A percentile compares a stretch with the other conserved stretches of the same genome.
Evolutionary conservation across 1,140 invertebrate genomes (phyloP).

Genomic region (Harlomillsia oculata): DNA sequence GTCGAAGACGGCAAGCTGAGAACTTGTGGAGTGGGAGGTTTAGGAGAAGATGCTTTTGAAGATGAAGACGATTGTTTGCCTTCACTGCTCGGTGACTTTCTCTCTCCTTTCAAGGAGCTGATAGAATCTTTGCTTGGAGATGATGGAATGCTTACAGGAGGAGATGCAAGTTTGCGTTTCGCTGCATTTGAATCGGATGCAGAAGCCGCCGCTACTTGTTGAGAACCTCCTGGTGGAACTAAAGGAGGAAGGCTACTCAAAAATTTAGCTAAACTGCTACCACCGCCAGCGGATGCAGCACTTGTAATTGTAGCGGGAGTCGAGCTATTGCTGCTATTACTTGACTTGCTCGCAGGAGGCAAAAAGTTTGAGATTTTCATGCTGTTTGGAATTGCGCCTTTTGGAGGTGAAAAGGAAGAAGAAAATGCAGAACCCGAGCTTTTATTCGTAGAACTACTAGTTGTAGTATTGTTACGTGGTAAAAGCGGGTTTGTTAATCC

Average conservation of each 20-base stretch:
- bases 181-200: background rate
- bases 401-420: background rate
- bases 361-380: slow-evolving; percentile 35
- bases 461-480: no score
- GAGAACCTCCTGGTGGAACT: background rate
- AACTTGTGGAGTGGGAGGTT: background rate
- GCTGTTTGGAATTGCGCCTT: slow-evolving; percentile 26
- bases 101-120: background rate
- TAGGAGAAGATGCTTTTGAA: no score
- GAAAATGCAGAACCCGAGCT: no score
- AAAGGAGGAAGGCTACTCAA: slow-evolving; percentile 12
- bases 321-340: background rate
- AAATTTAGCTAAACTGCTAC: slow-evolving; percentile 19
- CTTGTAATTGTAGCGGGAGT: slow-evolving; percentile 16
- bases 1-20: slow-evolving; percentile 11
- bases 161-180: background rate
- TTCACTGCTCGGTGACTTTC: background rate
- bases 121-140: background rate
- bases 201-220: background rate
- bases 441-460: no score
- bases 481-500: no score
- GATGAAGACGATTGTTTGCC: background rate
- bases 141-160: background rate
- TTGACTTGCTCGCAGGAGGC: slow-evolving; percentile 3
- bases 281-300: slow-evolving; percentile 22